phyloP scores from a whole-genome alignment of 1,140 invertebrate species.

The Hylyphantes graminicola region DNA sequence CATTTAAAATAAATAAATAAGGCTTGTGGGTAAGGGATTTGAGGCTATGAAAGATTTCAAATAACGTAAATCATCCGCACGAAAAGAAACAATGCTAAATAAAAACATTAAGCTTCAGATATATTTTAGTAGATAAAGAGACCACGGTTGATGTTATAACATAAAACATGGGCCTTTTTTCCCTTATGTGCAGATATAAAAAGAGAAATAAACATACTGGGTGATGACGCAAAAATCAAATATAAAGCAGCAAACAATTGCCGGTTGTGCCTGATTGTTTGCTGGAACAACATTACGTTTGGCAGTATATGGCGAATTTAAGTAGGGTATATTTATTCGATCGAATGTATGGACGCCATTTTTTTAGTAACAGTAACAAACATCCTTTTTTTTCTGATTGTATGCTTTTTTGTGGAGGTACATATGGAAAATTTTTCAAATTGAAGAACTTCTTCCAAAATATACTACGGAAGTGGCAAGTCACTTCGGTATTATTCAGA shows the following conservation, averaged over 20 bases:
- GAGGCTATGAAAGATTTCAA: conserved; percentile 35
- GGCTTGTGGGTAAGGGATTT: background rate
- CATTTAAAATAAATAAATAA: conserved; percentile 40
- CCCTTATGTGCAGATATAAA: background rate
- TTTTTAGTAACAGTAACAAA: conserved; percentile 39
- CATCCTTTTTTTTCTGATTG: conserved; percentile 30
- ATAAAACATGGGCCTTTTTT: too few relatives aligned
- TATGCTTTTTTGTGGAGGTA: conserved; percentile 1
- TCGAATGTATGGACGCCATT: conserved; percentile 34
- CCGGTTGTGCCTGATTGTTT: conserved; percentile 18
- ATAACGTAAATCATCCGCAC: conserved; percentile 43
- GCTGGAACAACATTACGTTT: conserved; percentile 45
- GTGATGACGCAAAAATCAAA: conserved; percentile 34
- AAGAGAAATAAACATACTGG: conserved; percentile 36
- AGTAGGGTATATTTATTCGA: conserved; percentile 44
- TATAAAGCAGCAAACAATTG: conserved; percentile 23
- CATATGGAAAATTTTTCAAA: conserved; percentile 23
- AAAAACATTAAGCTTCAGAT: conserved; percentile 18
- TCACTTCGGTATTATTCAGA: conserved; percentile 49
- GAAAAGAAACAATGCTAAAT: conserved; percentile 31
- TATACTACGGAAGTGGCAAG: conserved; percentile 11
- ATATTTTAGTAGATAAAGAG: conserved; percentile 10
- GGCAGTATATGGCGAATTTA: conserved; percentile 42
- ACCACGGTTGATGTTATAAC: background rate
- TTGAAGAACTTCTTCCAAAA: background rate